Percentiles rank a stretch among this genome's conserved stretches.
Conservation (phyloP, 2,888 invertebrate genomes). For the Beris chalybata region DNA sequence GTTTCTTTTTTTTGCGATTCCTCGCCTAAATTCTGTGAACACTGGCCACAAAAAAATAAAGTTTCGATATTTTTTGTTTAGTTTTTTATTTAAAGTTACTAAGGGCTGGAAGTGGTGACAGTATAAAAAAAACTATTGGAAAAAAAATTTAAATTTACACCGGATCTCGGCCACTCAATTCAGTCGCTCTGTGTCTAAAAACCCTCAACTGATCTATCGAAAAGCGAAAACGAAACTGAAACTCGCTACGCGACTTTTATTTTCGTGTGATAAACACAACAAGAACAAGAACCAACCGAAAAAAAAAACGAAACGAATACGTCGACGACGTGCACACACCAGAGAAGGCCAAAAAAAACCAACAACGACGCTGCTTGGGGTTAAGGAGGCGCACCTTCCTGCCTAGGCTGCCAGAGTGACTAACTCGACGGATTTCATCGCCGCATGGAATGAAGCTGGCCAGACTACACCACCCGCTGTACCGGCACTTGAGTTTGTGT, state of each 20-base stretch:
- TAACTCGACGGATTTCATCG: constrained; percentile 1
- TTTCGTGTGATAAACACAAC: no score
- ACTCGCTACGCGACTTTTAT: constrained; percentile 36
- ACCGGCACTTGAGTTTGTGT: no score
- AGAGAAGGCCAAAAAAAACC: constrained; percentile 21
- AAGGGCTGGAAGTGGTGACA: no score
- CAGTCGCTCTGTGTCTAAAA: no score
- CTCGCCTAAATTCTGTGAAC: no score
- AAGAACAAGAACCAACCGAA: constrained; percentile 38
- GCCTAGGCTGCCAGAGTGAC: neutral
- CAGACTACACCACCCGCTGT: neutral
- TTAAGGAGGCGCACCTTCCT: constrained; percentile 26
- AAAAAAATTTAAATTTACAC: no score
- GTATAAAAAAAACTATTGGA: no score
- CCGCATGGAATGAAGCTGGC: constrained; percentile 11
- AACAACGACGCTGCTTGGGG: constrained; percentile 25
- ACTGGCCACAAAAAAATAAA: no score
- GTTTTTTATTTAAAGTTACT: no score
- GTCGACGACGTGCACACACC: neutral
- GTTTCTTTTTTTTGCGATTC: no score
- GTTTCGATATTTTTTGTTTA: no score
- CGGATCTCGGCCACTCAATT: no score
- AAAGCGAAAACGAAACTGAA: constrained; percentile 56
- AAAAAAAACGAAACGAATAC: constrained; percentile 34
- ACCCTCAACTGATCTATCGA: constrained; percentile 49